phyloP scores from a whole-genome alignment of 2,113 vertebrate genomes.

The Phainopepla nitens region DNA sequence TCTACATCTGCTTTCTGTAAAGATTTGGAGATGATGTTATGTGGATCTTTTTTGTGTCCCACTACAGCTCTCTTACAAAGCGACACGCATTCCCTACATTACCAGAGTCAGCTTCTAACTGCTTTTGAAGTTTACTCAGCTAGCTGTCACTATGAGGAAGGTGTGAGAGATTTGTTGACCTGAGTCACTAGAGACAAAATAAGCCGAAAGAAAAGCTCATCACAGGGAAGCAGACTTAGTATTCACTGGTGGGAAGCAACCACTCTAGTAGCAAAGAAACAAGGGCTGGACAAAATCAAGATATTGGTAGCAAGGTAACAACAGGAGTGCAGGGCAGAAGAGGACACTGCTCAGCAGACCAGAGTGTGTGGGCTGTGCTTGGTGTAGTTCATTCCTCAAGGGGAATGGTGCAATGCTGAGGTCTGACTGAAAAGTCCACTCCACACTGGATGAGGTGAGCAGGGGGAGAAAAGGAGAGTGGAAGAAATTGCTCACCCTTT shows the following conservation, averaged over 20 bases:
- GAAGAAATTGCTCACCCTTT: neutral
- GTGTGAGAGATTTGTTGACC: neutral
- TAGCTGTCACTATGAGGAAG: neutral
- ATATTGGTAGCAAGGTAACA: neutral
- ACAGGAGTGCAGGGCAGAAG: neutral
- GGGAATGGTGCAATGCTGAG: neutral
- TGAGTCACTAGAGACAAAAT: neutral
- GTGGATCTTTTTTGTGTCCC: neutral
- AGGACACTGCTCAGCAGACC: neutral
- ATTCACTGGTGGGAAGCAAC: neutral
- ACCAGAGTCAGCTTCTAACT: neutral
- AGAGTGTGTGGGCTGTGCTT: accelerated
- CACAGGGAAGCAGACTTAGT: neutral
- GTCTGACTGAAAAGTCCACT: neutral
- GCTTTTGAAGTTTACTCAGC: neutral
- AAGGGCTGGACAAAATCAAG: neutral
- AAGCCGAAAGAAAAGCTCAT: neutral
- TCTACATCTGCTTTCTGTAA: neutral
- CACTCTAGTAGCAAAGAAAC: neutral
- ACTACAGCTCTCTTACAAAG: neutral
- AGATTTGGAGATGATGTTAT: neutral
- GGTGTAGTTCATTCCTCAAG: neutral
- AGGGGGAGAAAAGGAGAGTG: neutral
- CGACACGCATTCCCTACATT: neutral
- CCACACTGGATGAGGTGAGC: neutral